Percentiles rank a stretch among this genome's conserved stretches.
Evolutionary conservation across 2,888 invertebrate genomes (phyloP).

Genomic region (Cepaea hortensis): DNA sequence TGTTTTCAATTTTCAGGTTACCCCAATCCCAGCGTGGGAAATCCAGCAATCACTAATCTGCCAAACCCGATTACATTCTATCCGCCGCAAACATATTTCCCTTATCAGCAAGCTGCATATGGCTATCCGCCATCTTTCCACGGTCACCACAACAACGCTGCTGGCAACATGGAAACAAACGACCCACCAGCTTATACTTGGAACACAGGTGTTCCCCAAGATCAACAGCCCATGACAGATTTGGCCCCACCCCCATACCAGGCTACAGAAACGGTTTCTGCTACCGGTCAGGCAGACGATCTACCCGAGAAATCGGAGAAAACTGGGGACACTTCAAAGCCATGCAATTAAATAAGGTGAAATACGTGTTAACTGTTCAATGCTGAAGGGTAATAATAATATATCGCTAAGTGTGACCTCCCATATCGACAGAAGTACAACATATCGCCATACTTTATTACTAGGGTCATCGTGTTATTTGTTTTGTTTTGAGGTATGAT

Average conservation of each 20-base stretch:
- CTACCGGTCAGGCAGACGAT: not conserved
- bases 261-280: not conserved
- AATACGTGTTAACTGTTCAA: too few relatives aligned
- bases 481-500: too few relatives aligned
- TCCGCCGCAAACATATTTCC: not conserved
- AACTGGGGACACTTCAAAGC: too few relatives aligned
- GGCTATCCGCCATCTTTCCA: not conserved
- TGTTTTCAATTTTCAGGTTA: conserved; percentile 29
- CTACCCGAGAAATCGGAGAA: not conserved
- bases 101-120: not conserved
- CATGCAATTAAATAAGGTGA: too few relatives aligned
- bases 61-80: not conserved
- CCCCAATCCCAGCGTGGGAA: not conserved
- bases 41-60: not conserved
- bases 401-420: too few relatives aligned
- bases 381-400: too few relatives aligned
- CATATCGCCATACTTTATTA: too few relatives aligned
- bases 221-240: not conserved
- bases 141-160: not conserved
- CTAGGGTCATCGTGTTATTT: too few relatives aligned
- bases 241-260: not conserved
- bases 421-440: too few relatives aligned
- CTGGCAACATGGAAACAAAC: not conserved
- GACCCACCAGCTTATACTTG: not conserved
- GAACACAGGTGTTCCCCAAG: not conserved